Evolutionary conservation across 2,113 vertebrate species (phyloP), one percentile per base, ranked within the genome.

Genomic region (Alethe castanea): DNA sequence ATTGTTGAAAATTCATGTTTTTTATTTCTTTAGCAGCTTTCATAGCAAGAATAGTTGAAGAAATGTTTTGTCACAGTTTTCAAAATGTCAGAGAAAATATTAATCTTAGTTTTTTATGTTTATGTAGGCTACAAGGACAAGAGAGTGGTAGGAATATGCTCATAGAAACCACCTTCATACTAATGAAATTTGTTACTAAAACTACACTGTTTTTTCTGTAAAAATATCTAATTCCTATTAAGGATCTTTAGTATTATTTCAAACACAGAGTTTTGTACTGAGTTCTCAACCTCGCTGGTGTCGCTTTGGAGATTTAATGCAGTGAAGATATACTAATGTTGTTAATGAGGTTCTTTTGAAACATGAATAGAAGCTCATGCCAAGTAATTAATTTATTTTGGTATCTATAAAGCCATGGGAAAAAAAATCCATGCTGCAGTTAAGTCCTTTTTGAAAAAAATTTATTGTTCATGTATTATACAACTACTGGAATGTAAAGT

Each of bases 401-500:
- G 13, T 76, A 74, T 73, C 22, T 84, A 36, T 84, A 69, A 66
- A 81, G 2, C 17, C 50, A 57, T 26, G 56, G 12, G 64, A 71
- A 86, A 87, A 38, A 36, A 38, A 33, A n/a, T 81, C 22, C 31
- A 84, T 89, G 10, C 19, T 69, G 45, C 69, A 92, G 33, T 53
- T 66, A 44, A 85, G 80, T 50, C 5, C 2, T 38, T 18, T 25
- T 19, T 40, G 13, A 40, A 13, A 54, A 22, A 22, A 56, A 59
- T 23, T 87, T 93, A 90, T 93, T 81, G 6, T 78, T 91, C 17
- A 9, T 19, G 9, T 86, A 47, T 88, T 84, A 64, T n/a, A 23
- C 14, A 85, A 81, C 10, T 57, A 56, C 31, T 86, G 59, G 87
- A 96, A 35, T 72, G 31, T 94, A 96, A 97, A 96, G 88, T 31